A percentile compares a stretch with the other conserved stretches of the same genome.
Conservation (phyloP, 2,888 invertebrate genomes). For the Morpho deidamia region DNA sequence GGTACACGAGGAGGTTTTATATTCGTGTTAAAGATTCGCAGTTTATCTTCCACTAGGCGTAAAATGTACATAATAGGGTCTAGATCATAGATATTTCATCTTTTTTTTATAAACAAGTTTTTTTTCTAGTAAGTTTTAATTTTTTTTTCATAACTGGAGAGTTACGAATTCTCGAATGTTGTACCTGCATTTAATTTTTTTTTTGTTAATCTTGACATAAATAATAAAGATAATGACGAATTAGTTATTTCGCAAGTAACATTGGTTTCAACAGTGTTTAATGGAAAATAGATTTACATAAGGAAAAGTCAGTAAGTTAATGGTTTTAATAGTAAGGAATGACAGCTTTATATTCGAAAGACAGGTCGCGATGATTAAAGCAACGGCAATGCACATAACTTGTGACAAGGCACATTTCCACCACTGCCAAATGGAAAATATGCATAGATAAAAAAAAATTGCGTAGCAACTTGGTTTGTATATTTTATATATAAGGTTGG, state of each 20-base stretch:
- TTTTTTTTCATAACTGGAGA: conserved; percentile 68
- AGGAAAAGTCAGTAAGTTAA: conserved; percentile 72
- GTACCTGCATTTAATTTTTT: conserved; percentile 77
- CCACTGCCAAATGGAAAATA: conserved; percentile 71
- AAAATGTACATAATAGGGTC: conserved; percentile 68
- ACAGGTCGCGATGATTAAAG: conserved; percentile 50
- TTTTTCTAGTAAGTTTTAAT: conserved; percentile 69
- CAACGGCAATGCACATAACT: conserved; percentile 51
- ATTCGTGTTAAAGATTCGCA: conserved; percentile 76
- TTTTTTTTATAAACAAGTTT: conserved; percentile 59
- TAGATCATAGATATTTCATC: conserved; percentile 62
- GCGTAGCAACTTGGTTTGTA: conserved; percentile 62
- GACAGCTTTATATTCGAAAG: conserved; percentile 73
- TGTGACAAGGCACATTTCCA: conserved; percentile 79
- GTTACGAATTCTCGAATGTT: conserved; percentile 77
- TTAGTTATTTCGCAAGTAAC: conserved; percentile 61
- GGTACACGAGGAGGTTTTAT: conserved; percentile 57
- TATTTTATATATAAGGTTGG: conserved; percentile 69
- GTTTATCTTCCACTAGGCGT: conserved; percentile 76
- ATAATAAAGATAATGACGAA: conserved; percentile 66
- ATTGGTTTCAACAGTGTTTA: conserved; percentile 46
- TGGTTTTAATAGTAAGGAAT: conserved; percentile 61
- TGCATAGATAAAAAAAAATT: conserved; percentile 50
- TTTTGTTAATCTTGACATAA: conserved; percentile 75
- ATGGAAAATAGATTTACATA: conserved; percentile 57